These are phyloP conservation scores for Pseudobourletiella spinata DNA, from an alignment of 1,140 invertebrate genomes.

Conservation along the genomic window DNA sequence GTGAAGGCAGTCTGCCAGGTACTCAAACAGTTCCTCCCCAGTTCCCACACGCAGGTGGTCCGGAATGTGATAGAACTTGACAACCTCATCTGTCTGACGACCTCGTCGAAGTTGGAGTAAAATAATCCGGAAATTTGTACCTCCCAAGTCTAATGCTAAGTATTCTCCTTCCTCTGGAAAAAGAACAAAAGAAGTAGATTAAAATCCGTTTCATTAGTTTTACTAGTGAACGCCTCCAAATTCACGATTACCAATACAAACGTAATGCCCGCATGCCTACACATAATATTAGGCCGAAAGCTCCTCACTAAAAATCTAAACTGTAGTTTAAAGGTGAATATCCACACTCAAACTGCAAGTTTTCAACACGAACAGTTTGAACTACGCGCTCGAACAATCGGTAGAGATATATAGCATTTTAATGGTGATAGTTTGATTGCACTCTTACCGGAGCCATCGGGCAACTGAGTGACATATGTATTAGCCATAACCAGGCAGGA, in stretches of 20 bases:
- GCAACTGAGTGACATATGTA: conserved; percentile 53
- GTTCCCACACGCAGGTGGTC: conserved; percentile 47
- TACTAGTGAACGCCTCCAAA: too few species aligned
- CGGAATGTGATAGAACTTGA: conserved; percentile 51
- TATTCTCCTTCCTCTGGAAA: conserved; percentile 42
- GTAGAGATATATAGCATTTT: too few species aligned
- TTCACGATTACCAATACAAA: too few species aligned
- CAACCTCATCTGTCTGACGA: conserved; percentile 42
- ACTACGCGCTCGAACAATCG: too few species aligned
- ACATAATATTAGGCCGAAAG: too few species aligned
- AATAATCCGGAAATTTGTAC: conserved; percentile 69
- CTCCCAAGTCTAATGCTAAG: conserved; percentile 67
- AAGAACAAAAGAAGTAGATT: not conserved
- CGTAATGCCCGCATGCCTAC: too few species aligned
- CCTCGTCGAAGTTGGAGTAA: conserved; percentile 51
- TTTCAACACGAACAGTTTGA: not conserved
- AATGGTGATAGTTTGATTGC: too few species aligned
- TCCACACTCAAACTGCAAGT: too few species aligned
- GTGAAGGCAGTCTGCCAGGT: conserved; percentile 62
- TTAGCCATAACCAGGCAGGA: conserved; percentile 58
- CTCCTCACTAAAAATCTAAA: too few species aligned
- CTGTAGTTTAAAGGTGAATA: too few species aligned
- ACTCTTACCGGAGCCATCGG: conserved; percentile 54
- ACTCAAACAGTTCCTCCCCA: conserved; percentile 59
- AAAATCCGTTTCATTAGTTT: too few species aligned